Percentiles rank a stretch among this genome's conserved stretches.
These are phyloP conservation scores for Ammospiza caudacuta DNA, from an alignment of 2,113 vertebrate genomes.

Conservation along the genomic window DNA sequence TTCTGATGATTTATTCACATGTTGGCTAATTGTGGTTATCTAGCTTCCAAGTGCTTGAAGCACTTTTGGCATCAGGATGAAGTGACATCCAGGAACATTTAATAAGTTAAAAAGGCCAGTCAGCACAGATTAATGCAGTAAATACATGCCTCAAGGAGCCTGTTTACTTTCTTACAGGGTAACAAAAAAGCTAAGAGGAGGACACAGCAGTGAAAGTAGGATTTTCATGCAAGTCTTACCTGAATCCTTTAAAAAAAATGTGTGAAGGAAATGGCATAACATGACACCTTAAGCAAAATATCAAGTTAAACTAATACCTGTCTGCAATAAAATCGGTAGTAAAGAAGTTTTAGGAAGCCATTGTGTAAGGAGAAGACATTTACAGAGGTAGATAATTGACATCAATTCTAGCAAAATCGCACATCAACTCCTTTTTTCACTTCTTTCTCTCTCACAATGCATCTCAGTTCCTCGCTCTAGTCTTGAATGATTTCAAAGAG, in stretches of 20 bases:
- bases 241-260: background rate
- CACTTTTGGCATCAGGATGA: background rate
- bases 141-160: background rate
- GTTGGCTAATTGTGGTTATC: background rate
- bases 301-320: background rate
- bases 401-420: background rate
- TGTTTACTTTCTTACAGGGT: background rate
- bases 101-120: background rate
- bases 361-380: background rate
- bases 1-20: background rate
- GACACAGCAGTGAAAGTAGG: background rate
- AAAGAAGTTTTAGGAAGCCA: background rate
- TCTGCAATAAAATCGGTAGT: background rate
- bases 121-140: background rate
- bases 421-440: background rate
- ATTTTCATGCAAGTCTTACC: background rate
- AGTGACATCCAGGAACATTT: background rate
- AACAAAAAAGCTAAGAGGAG: background rate
- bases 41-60: background rate
- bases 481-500: background rate
- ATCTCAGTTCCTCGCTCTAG: background rate
- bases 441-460: background rate
- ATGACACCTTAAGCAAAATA: background rate
- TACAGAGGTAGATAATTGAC: background rate
- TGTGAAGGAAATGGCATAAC: background rate